phyloP scores from a whole-genome alignment of 2,888 invertebrate genomes.

The Gisinianus flammeolus region DNA sequence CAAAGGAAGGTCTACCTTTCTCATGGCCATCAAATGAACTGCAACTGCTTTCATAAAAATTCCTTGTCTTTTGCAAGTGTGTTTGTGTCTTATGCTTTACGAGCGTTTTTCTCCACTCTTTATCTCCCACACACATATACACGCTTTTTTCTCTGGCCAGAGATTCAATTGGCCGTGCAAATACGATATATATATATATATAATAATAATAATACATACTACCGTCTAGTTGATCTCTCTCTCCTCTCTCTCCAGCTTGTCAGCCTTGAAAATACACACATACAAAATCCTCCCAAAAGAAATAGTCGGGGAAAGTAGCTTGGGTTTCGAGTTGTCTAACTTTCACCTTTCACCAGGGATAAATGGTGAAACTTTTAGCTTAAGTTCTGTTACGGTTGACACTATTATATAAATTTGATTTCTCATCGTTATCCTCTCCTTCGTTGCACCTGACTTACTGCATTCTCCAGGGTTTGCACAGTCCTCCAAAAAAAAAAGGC shows the following conservation, averaged over 20 bases:
- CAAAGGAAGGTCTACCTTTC: slow-evolving; percentile 8
- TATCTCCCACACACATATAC: neutral
- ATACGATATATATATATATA: slow-evolving; percentile 7
- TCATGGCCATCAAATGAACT: slow-evolving; percentile 31
- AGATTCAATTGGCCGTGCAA: neutral
- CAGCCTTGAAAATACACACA: neutral
- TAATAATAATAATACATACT: neutral
- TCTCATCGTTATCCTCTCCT: slow-evolving; percentile 24
- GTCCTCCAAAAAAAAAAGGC: neutral
- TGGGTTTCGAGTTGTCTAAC: slow-evolving; percentile 16
- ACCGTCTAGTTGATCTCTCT: neutral
- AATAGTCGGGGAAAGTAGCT: slow-evolving; percentile 17
- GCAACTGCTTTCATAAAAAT: slow-evolving; percentile 28
- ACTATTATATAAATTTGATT: slow-evolving; percentile 39
- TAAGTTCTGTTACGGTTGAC: slow-evolving; percentile 33
- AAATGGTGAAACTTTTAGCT: slow-evolving; percentile 40
- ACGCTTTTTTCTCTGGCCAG: neutral
- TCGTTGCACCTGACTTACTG: slow-evolving; percentile 22
- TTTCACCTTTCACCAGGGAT: slow-evolving; percentile 36
- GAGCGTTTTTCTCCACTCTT: neutral
- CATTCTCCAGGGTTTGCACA: neutral
- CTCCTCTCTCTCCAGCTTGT: neutral
- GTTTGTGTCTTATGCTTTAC: neutral
- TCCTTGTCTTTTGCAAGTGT: neutral
- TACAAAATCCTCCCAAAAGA: neutral